These are phyloP conservation scores for Theristicus caerulescens DNA, from an alignment of 2,113 vertebrate species.

Conservation along the genomic window DNA sequence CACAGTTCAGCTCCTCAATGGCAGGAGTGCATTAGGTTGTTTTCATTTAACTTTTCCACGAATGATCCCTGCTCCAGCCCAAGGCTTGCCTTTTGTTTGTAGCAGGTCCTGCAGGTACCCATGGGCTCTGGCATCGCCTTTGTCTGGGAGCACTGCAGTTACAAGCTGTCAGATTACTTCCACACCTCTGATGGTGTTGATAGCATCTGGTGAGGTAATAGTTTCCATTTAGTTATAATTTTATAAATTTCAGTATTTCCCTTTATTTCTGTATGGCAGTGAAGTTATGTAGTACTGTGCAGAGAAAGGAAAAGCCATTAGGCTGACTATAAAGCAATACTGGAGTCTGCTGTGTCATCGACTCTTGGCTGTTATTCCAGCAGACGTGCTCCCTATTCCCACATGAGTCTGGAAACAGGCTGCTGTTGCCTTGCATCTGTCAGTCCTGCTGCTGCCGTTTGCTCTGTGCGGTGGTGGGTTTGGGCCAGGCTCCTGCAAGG, in stretches of 20 bases:
- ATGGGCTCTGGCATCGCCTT: not conserved
- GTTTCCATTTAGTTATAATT: slow-evolving; percentile 59
- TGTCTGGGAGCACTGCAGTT: not conserved
- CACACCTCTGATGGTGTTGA: not conserved
- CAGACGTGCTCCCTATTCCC: slow-evolving; percentile 78
- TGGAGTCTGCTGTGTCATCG: slow-evolving; percentile 45
- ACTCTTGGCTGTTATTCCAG: slow-evolving; percentile 69
- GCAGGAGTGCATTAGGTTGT: not conserved
- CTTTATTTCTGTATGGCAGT: slow-evolving; percentile 34
- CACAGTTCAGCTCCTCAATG: not conserved
- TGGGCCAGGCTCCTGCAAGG: slow-evolving; percentile 4
- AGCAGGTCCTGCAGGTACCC: not conserved
- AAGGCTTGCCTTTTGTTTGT: not conserved
- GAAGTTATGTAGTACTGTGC: slow-evolving; percentile 19
- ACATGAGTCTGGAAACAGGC: slow-evolving; percentile 78
- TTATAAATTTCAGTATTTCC: slow-evolving; percentile 33
- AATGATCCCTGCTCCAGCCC: not conserved
- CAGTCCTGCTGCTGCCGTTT: slow-evolving; percentile 67
- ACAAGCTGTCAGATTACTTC: not conserved
- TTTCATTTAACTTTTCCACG: not conserved
- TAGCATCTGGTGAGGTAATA: slow-evolving; percentile 28
- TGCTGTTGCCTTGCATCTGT: slow-evolving; percentile 70
- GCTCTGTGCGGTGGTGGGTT: slow-evolving; percentile 38
- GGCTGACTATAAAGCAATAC: slow-evolving; percentile 61
- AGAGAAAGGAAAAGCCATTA: slow-evolving; percentile 77